phyloP scores from a whole-genome alignment of 2,888 invertebrate species.

The Apeira syringaria region DNA sequence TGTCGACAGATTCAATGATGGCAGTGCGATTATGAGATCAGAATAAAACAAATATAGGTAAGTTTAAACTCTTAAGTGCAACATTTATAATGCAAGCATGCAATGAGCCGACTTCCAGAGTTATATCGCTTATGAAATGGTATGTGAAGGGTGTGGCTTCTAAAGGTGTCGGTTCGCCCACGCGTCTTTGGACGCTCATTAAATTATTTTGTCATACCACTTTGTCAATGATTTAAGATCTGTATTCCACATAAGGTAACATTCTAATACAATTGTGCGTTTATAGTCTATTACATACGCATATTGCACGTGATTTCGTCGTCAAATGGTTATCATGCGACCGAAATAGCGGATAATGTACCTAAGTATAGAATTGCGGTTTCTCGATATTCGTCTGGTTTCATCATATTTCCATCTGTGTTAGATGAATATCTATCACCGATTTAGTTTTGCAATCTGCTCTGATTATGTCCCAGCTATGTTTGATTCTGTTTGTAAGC shows the following conservation, averaged over 20 bases:
- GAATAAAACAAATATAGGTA: conserved; percentile 62
- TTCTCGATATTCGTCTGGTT: conserved; percentile 36
- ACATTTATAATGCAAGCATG: conserved; percentile 16
- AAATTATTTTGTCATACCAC: conserved; percentile 60
- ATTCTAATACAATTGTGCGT: conserved; percentile 22
- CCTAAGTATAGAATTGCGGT: conserved; percentile 26
- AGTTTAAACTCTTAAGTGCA: conserved; percentile 59
- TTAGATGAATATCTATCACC: conserved; percentile 23
- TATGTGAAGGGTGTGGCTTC: conserved; percentile 57
- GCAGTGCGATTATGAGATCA: conserved; percentile 67
- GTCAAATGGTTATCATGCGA: conserved; percentile 30
- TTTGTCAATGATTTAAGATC: conserved; percentile 54
- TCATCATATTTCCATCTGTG: conserved; percentile 27
- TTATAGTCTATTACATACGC: conserved; percentile 20
- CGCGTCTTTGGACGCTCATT: conserved; percentile 61
- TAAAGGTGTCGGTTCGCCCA: conserved; percentile 58
- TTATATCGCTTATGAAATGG: conserved; percentile 31
- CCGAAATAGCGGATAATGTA: conserved; percentile 13
- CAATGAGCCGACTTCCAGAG: conserved; percentile 47
- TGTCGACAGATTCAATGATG: conserved; percentile 70
- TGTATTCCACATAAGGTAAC: conserved; percentile 43
- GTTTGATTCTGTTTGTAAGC: neutral
- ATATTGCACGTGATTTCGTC: conserved; percentile 15
- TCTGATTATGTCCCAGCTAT: conserved; percentile 9
- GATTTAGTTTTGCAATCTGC: conserved; percentile 14